Base-by-base conservation (phyloP, 2,113 vertebrate species). In the Potamarius usumacintae region DNA sequence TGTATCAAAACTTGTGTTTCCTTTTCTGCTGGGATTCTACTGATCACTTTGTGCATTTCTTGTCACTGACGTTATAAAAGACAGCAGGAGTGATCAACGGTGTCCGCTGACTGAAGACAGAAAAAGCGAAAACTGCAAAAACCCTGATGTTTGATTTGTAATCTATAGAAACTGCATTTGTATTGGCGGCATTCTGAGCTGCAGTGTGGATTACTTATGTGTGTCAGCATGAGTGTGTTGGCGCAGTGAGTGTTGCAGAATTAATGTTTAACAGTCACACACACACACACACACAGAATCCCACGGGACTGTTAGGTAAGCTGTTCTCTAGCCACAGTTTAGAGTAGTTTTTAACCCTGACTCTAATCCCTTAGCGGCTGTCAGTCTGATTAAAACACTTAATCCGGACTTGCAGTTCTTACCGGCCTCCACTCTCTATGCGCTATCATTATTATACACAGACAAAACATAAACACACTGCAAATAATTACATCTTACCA, bases 351-450 rank as follows among this genome's bases (percentile, higher is more conserved):
- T 88, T 60, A 81, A 85, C 20, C 60, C n/a, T 34, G 58, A 0
- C 58, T 88, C 14, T 85, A 72, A 85, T 85, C 76, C n/a, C 57
- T 87, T 60, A 50, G 30, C 62, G 65, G 10, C 65, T 82, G 78
- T 87, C 85, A 71, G 15, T 85, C 87, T 82, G 87, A 88, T 85
- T 85, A 81, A 81, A 65, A 88, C 83, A 76, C 82, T 80, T 88
- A 74, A 88, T 63, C 62, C 69, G 57, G 65, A 81, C 22, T 30
- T 1, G 53, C 30, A 72, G 20, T 17, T 55, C 65, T 57, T 34
- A 25, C 17, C 57, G 30, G 6, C 48, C 17, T 76, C 17, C 65
- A n/a, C 42, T 78, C 52, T 52, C 63, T 52, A 25, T 34, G 18
- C 9, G 27, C 60, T 57, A 50, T 30, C 42, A 80, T 34, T 81